Base-by-base conservation (phyloP, 2,113 vertebrate species). In the Sylvilagus bachmani region DNA sequence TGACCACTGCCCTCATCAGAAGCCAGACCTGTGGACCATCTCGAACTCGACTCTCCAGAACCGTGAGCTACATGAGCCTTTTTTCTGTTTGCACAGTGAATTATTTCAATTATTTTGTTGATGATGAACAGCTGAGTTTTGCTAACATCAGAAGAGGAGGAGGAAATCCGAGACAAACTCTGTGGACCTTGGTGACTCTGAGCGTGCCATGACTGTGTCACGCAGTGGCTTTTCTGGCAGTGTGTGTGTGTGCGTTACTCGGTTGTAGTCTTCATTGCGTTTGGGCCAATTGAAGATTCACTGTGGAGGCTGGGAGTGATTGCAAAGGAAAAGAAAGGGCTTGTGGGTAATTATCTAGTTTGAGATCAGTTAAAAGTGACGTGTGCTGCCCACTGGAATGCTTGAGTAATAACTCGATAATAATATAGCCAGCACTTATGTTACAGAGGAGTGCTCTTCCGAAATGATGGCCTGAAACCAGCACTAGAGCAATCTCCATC, bases 321-420 rank as follows among this genome's bases (percentile, higher is more conserved):
- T 5, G 29, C 44, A 88, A 74, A 55, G 82, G 19, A 93, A 96
- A 91, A 87, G 84, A 73, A 80, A 91, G 25, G 38, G 66, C 69
- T 95, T 10, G 51, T 73, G 75, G 49, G 16, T 77, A 69, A 81
- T 87, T 93, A 69, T 53, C 69, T 49, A n/a, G 61, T 88, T 92
- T 90, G 78, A 80, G 13, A 71, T 70, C 33, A 90, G 61, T 69
- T 82, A 81, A 91, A 93, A 90, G 16, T 74, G 73, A 80, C 66
- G 90, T 12, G 27, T 53, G 62, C 33, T 78, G 24, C 81, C 31
- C 62, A 69, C 27, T 9, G 73, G 81, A 92, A 85, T 87, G 62
- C 27, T 49, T 24, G 73, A 81, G 25, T 85, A 86, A 81, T 36
- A 86, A 62, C 36, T 84, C 64, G 38, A 82, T 90, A 75, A 87